Base-by-base conservation (phyloP, 2,888 invertebrate genomes). In the Leptinotarsa tumamoca region DNA sequence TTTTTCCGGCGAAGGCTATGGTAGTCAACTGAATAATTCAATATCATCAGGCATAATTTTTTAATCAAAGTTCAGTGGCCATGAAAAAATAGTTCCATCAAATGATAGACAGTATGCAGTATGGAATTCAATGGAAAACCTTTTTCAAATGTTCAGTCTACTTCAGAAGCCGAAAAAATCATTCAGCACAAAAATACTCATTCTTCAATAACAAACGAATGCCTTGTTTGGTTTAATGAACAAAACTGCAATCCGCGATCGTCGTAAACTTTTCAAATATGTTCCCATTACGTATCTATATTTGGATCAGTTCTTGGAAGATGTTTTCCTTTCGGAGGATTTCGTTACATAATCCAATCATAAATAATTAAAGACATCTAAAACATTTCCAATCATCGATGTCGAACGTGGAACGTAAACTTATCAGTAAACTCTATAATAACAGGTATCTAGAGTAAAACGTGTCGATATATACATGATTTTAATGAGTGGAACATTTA, bases 381-480 rank as follows among this genome's bases (percentile, higher is more conserved):
- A 33, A 15, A 63, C 63, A n/a, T 63, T 43, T 33, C 43, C 27
- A 63, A 63, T 63, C 33, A 43, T n/a, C 33, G 63, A 63, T 21
- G 63, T 33, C 33, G 58, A 10, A 21, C n/a, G 18, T 58, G 21
- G 13, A n/a, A 5, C n/a, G 0, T 58, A 14, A 21, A 63, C 7
- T 33, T 63, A 33, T 17, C 33, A 43, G 63, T n/a, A 58, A 58
- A 23, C 21, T 58, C 5, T 58, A 23, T 58, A 63, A 63, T 63
- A 63, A 43, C 43, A 43, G 43, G 63, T 63, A 63, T 63, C n/a
- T 63, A 21, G n/a, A 63, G 27, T 63, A 63, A 63, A 63, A 63
- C 63, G 43, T 63, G 63, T 63, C 33, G 27, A 63, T 43, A 43
- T 63, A 63, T n/a, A 43, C 33, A 43, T 63, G 14, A 33, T 33